phyloP scores from a whole-genome alignment of 2,888 invertebrate genomes.

The Scaptomyza reducta region DNA sequence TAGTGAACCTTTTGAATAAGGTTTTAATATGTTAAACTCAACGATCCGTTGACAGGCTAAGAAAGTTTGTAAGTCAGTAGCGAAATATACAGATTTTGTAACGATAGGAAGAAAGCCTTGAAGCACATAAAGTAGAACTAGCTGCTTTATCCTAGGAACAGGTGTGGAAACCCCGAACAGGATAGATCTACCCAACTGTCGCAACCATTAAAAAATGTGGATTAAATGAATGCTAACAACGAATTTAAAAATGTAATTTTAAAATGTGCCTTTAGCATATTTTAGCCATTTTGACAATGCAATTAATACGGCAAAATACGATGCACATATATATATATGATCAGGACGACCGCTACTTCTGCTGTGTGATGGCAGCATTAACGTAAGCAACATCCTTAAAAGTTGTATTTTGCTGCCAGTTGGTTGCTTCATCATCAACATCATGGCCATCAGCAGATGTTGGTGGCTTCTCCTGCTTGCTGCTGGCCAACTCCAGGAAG shows the following conservation, averaged over 20 bases:
- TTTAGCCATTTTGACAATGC: background rate
- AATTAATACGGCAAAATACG: background rate
- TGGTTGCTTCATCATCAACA: background rate
- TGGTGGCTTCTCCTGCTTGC: background rate
- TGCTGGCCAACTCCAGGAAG: constrained; percentile 8
- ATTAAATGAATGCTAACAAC: too few relatives aligned
- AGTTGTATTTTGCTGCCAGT: background rate
- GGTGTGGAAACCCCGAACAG: too few relatives aligned
- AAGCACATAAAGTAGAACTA: too few relatives aligned
- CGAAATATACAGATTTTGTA: too few relatives aligned
- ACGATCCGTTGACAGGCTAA: too few relatives aligned
- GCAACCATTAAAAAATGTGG: too few relatives aligned
- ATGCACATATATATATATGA: background rate
- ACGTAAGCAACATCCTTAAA: background rate
- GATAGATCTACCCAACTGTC: too few relatives aligned
- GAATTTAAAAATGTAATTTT: too few relatives aligned
- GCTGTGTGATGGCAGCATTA: background rate
- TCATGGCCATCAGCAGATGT: background rate
- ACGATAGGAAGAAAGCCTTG: too few relatives aligned
- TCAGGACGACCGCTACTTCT: constrained; percentile 1
- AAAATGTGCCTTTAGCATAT: background rate
- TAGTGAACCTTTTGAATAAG: background rate
- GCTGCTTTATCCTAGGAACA: too few relatives aligned
- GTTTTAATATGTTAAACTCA: too few relatives aligned
- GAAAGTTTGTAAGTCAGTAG: too few relatives aligned